Conservation (phyloP, 2,888 invertebrate species). For the Lycophotia porphyrea region DNA sequence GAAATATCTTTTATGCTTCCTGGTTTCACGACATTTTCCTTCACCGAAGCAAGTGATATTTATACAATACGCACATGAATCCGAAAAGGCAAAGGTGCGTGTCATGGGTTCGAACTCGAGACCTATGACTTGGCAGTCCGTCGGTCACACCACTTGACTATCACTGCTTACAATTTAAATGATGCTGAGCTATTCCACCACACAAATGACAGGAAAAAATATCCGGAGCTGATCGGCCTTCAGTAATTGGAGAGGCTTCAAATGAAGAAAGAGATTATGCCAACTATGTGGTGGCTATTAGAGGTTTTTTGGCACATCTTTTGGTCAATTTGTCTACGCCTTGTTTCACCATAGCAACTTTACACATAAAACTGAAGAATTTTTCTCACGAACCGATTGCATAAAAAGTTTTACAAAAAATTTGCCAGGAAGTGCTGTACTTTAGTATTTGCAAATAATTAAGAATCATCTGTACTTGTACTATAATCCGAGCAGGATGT, state of each 20-base stretch:
- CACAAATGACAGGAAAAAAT: no score
- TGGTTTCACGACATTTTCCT: no score
- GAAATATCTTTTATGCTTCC: no score
- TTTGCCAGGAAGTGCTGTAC: slow-evolving; percentile 38
- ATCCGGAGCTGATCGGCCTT: not conserved
- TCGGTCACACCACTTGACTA: no score
- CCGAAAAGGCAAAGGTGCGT: no score
- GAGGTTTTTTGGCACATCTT: not conserved
- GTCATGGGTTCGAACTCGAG: no score
- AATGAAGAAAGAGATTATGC: not conserved
- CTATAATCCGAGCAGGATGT: slow-evolving; percentile 40
- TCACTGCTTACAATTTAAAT: no score
- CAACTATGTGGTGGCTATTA: not conserved
- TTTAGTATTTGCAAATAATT: slow-evolving; percentile 52
- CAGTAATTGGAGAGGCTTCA: not conserved
- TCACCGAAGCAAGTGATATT: no score
- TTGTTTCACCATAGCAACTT: not conserved
- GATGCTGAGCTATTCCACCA: no score
- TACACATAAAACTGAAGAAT: not conserved
- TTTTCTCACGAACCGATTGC: not conserved
- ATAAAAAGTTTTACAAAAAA: slow-evolving; percentile 13
- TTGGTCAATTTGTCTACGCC: not conserved
- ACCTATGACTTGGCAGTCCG: no score
- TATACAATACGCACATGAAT: no score
- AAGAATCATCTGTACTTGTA: slow-evolving; percentile 22